Evolutionary conservation across 2,888 invertebrate species (phyloP), one percentile per base, ranked within the genome.

Genomic region (Caenorhabditis auriculariae): DNA sequence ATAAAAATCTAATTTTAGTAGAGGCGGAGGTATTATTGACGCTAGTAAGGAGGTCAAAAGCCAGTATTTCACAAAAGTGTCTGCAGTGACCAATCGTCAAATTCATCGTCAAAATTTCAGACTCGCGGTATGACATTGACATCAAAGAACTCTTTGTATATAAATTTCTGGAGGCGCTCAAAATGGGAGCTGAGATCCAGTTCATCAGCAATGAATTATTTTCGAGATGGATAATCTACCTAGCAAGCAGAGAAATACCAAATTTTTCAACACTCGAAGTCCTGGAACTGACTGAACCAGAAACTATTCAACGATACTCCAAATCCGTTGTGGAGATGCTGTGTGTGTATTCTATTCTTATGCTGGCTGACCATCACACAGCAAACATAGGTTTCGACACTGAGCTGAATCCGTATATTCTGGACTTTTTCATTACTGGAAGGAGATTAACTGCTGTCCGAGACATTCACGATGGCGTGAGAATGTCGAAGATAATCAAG

Each of bases 381-480:
- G 53, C 53, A 32, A 53, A 53, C 37, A 53, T 53, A 35, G 53
- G 53, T 38, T 48, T 54, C 39, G 54, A 54, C 48, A 38, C 15
- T 52, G 49, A 37, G 39, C 37, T 51, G 19, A 50, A 50, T 54
- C 54, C 54, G 47, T 54, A 37, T 52, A 54, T 54, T 54, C 23
- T 54, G 48, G 54, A 54, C 48, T 54, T 54, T 52, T 52, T 50
- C 2, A 54, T 54, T 15, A 54, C 4, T 52, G 54, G 54, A 54
- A 52, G 39, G 39, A 21, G 32, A 55, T 28, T 55, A 42, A 55
- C 55, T 6, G 50, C 43, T 55, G 55, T 55, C 41, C 41, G 43
- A 55, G 55, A 55, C 55, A 23, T 55, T 15, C 55, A 55, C 55
- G 55, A 55, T 42, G 42, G 50, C 41, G 55, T 55, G 55, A 39